Base-by-base conservation (phyloP, 2,888 invertebrate species). In the Drosophila basisetae region DNA sequence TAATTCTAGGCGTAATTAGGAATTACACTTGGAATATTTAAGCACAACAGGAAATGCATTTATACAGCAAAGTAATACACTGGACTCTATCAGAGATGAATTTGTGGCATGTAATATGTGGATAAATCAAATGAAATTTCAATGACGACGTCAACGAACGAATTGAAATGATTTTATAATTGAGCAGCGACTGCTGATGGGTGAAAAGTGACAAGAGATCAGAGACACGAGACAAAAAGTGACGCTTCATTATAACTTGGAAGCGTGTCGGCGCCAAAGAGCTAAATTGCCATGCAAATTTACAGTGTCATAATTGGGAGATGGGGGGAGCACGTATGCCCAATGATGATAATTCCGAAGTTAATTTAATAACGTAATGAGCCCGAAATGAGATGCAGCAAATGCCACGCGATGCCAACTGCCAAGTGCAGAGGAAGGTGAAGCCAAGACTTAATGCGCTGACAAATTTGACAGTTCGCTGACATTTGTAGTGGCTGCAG, bases 391-490 rank as follows among this genome's bases (percentile, higher is more conserved):
- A 73, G 70, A 53, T 74, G 76, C 80, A 67, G 59, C 62, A 64
- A 73, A 77, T 66, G 68, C 47, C 62, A 65, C 33, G 52, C 55
- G 50, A 31, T 59, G 47, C 47, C 22, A 47, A 13, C 22, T 47
- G 43, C 43, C 43, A 47, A 25, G 16, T 16, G 67, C 63, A 63
- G 28, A 2, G 35, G 18, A 35, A 30, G 41, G 28, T 31, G 50
- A 39, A n/a, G 5, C 13, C 39, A 49, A 31, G 62, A 59, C 60
- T 83, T 68, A 55, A 73, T 68, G 60, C n/a, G 47, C 72, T 73
- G 72, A 83, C 78, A 83, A 83, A 78, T 83, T 83, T 76, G 85
- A 83, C 85, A 83, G 83, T 83, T 85, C 85, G 78, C 78, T 80
- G 80, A 84, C 85, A 83, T 80, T 52, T 71, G 71, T 37, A 52